These are phyloP conservation scores for Drosophila busckii DNA, from an alignment of 1,140 invertebrate species.

Conservation along the genomic window DNA sequence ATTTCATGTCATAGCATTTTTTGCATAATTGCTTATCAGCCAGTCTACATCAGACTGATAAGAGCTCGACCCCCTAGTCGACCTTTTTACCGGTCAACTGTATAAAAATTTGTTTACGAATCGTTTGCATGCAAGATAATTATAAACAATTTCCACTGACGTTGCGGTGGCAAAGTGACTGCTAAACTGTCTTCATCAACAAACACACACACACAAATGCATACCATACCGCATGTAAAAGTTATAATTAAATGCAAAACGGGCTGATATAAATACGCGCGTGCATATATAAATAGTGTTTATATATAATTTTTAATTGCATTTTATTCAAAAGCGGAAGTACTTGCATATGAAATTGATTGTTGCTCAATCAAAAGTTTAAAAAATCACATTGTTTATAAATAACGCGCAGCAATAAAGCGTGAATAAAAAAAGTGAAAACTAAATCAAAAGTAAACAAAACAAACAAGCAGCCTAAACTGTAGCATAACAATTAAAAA, in stretches of 20 bases:
- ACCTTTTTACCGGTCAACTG: too few relatives aligned
- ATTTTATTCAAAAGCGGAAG: slow-evolving; percentile 69
- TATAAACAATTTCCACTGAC: slow-evolving; percentile 9
- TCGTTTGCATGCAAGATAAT: slow-evolving; percentile 11
- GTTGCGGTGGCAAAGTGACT: slow-evolving; percentile 8
- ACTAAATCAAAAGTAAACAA: slow-evolving; percentile 1
- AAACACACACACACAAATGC: slow-evolving; percentile 20
- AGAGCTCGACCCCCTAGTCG: too few relatives aligned
- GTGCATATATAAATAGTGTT: slow-evolving; percentile 43
- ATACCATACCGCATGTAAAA: too few relatives aligned
- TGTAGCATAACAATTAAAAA: too few relatives aligned
- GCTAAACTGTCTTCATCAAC: slow-evolving; percentile 21
- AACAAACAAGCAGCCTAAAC: too few relatives aligned
- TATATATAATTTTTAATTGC: slow-evolving; percentile 43
- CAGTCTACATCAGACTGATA: too few relatives aligned
- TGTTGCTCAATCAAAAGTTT: slow-evolving; percentile 27
- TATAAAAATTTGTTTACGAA: neutral
- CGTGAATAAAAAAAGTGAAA: slow-evolving; percentile 5
- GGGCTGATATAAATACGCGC: slow-evolving; percentile 41
- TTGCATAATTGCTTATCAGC: too few relatives aligned
- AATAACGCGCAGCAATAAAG: slow-evolving; percentile 19
- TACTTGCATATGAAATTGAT: slow-evolving; percentile 36
- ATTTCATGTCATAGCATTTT: too few relatives aligned
- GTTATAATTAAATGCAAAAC: slow-evolving; percentile 40
- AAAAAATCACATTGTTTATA: slow-evolving; percentile 3